Percentiles rank a stretch among this genome's conserved stretches.
phyloP scores from a whole-genome alignment of 23 tunicate genomes.

The Diplosoma virens region DNA sequence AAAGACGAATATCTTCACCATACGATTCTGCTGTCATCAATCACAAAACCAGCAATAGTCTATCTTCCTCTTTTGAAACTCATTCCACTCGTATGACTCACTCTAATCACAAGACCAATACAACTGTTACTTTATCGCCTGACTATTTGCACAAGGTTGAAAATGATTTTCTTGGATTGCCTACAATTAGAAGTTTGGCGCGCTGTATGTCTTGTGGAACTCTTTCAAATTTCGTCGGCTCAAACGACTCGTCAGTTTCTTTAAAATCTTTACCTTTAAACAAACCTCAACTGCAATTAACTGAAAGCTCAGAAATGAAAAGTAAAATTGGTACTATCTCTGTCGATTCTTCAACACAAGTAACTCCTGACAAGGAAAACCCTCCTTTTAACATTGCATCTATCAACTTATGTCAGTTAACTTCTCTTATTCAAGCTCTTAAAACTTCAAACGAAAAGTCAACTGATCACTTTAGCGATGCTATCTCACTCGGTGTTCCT shows the following conservation, averaged over 20 bases:
- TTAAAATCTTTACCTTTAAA: not conserved
- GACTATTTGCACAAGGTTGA: not conserved
- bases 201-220: conserved; percentile 80
- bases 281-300: not conserved
- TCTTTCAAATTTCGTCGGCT: conserved; percentile 4
- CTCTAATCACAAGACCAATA: not conserved
- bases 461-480: too few relatives aligned
- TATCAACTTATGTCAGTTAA: conserved; percentile 67
- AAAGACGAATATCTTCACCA: not conserved
- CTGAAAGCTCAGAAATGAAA: not conserved
- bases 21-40: not conserved
- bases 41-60: not conserved
- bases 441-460: conserved; percentile 34
- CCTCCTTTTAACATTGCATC: conserved; percentile 31
- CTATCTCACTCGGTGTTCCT: too few relatives aligned
- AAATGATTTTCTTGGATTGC: not conserved
- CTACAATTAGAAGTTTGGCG: conserved; percentile 3
- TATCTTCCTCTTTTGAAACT: too few relatives aligned
- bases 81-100: too few relatives aligned
- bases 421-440: conserved; percentile 78
- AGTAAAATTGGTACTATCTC: conserved; percentile 4
- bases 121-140: conserved; percentile 8
- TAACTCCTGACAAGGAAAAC: conserved; percentile 41
- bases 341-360: conserved; percentile 85
- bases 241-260: not conserved